Evolutionary conservation across 2,888 invertebrate species (phyloP).

Genomic region (Pterobdella sp.): DNA sequence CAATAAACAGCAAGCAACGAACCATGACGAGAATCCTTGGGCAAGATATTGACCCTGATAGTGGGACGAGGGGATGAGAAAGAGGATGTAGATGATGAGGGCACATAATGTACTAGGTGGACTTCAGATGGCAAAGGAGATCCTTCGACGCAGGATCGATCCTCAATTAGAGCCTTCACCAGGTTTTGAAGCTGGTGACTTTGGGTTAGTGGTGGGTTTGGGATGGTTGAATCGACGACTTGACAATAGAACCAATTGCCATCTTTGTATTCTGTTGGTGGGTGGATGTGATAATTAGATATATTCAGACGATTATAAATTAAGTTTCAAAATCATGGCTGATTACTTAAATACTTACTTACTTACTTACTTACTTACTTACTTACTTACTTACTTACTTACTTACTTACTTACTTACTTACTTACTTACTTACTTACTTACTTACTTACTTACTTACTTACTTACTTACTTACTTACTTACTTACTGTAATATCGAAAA

Average conservation of each 20-base stretch:
- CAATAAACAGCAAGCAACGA: too few species aligned
- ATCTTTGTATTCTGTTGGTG: neutral
- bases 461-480: too few species aligned
- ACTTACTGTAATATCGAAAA: too few species aligned
- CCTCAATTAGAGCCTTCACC: neutral
- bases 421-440: too few species aligned
- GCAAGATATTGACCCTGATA: neutral
- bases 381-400: too few species aligned
- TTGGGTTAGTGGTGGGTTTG: neutral
- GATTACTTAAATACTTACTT: too few species aligned
- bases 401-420: too few species aligned
- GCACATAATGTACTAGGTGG: neutral
- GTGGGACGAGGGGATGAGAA: neutral
- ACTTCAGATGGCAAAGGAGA: neutral
- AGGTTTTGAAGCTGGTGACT: neutral
- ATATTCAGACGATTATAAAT: too few species aligned
- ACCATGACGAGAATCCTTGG: too few species aligned
- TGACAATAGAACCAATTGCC: neutral
- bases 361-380: too few species aligned
- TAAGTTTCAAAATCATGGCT: too few species aligned
- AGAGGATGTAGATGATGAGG: neutral
- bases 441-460: too few species aligned
- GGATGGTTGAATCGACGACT: neutral
- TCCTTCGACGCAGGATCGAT: neutral
- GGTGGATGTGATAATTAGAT: neutral